These are phyloP conservation scores for Noctua janthe DNA, from an alignment of 2,888 invertebrate species.

Conservation along the genomic window DNA sequence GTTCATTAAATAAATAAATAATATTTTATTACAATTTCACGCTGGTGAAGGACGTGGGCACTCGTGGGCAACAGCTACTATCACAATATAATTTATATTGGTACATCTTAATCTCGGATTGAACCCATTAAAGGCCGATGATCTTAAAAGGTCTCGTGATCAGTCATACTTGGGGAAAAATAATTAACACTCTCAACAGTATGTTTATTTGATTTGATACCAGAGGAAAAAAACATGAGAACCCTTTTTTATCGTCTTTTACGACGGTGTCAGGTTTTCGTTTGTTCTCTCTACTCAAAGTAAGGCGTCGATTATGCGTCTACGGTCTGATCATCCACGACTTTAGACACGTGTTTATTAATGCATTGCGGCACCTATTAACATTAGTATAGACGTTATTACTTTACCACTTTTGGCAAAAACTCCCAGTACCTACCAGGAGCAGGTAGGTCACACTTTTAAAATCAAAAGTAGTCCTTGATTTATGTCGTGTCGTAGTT, in stretches of 20 bases:
- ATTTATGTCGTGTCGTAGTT: not conserved
- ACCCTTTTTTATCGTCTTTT: not conserved
- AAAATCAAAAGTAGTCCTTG: not conserved
- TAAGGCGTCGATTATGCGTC: not conserved
- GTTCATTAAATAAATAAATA: too few relatives aligned
- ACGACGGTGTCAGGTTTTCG: not conserved
- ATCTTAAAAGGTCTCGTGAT: slow-evolving; percentile 1
- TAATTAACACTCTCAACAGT: not conserved
- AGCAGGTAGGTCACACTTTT: not conserved
- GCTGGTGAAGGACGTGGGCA: too few relatives aligned
- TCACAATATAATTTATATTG: not conserved
- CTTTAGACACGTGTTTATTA: not conserved
- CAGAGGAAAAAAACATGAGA: not conserved
- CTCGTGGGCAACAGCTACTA: too few relatives aligned
- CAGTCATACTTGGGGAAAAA: not conserved
- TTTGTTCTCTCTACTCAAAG: not conserved
- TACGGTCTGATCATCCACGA: not conserved
- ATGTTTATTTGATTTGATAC: not conserved
- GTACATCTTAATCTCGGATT: not conserved
- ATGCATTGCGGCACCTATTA: not conserved
- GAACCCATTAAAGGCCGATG: slow-evolving; percentile 1
- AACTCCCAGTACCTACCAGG: not conserved
- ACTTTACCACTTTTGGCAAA: not conserved
- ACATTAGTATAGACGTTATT: not conserved
- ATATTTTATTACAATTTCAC: too few relatives aligned